These are phyloP conservation scores for Sinocyclocheilus anophthalmus DNA, from an alignment of 2,113 vertebrate genomes.

Conservation along the genomic window DNA sequence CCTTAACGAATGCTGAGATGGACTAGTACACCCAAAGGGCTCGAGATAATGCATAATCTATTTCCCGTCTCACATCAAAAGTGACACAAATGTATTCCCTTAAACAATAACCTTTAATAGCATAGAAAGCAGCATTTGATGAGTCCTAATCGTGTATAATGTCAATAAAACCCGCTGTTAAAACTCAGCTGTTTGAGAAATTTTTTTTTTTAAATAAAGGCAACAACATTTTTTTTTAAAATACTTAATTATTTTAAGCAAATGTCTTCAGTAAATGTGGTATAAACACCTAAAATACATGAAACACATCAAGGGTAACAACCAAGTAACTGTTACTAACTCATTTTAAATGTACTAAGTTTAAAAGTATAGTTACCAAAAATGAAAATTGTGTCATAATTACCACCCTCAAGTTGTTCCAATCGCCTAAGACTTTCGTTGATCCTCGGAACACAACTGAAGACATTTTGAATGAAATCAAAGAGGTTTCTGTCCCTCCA, in stretches of 20 bases:
- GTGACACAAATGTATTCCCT: conserved; percentile 46
- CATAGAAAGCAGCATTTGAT: background rate
- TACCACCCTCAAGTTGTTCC: too few species aligned
- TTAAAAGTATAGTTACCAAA: too few species aligned
- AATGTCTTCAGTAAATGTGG: background rate
- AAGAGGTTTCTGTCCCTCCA: too few species aligned
- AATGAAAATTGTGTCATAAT: too few species aligned
- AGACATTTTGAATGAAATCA: too few species aligned
- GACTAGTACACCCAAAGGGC: conserved; percentile 66
- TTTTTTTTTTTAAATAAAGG: background rate
- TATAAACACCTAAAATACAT: too few species aligned
- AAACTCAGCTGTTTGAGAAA: background rate
- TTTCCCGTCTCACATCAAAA: conserved; percentile 46
- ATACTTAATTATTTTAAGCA: background rate
- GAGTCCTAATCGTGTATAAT: background rate
- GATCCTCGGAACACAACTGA: too few species aligned
- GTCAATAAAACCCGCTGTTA: background rate
- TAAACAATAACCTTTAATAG: conserved; percentile 31
- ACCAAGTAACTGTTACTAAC: too few species aligned
- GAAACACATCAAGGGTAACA: too few species aligned
- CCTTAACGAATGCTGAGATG: conserved; percentile 70
- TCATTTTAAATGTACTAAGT: too few species aligned
- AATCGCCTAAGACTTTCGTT: too few species aligned
- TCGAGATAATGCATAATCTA: conserved; percentile 70
- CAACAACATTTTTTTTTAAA: too few species aligned